Conservation (phyloP, 2,113 vertebrate species). For the Maccullochella peelii region DNA sequence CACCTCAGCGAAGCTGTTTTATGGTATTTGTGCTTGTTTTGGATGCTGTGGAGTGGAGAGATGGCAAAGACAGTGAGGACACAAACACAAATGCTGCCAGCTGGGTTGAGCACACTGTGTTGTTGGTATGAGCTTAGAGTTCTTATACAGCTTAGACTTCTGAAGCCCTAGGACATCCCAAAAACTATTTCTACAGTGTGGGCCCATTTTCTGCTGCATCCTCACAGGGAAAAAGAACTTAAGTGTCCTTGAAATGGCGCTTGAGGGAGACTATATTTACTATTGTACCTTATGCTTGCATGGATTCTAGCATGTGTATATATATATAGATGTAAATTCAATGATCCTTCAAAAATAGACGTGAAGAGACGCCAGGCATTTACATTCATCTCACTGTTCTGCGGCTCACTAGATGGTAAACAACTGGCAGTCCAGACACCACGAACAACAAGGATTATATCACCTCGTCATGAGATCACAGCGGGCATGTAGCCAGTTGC, state of each 20-base stretch:
- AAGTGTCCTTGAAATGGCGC: slow-evolving; percentile 4
- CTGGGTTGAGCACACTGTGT: slow-evolving; percentile 8
- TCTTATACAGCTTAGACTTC: slow-evolving; percentile 13
- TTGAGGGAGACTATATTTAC: not conserved
- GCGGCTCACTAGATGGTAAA: slow-evolving; percentile 56
- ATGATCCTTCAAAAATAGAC: not conserved
- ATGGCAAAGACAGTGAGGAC: slow-evolving; percentile 36
- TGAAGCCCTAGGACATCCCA: slow-evolving; percentile 20
- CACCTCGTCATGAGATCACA: slow-evolving; percentile 66
- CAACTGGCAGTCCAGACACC: slow-evolving; percentile 54
- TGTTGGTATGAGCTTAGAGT: slow-evolving; percentile 18
- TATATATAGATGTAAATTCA: slow-evolving; percentile 19
- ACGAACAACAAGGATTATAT: slow-evolving; percentile 65
- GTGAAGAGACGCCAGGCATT: slow-evolving; percentile 7
- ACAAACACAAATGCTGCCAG: slow-evolving; percentile 42
- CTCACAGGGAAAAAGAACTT: not conserved
- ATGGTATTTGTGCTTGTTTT: slow-evolving; percentile 44
- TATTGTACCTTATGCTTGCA: not conserved
- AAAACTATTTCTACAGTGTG: slow-evolving; percentile 4
- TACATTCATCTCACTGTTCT: slow-evolving; percentile 24
- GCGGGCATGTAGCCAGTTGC: slow-evolving; percentile 42
- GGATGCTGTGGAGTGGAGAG: slow-evolving; percentile 25
- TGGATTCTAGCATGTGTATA: not conserved
- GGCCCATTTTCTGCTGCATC: not conserved
- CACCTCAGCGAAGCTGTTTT: slow-evolving; percentile 38